Conservation (phyloP, 2,113 vertebrate species). For the Nothocercus julius region DNA sequence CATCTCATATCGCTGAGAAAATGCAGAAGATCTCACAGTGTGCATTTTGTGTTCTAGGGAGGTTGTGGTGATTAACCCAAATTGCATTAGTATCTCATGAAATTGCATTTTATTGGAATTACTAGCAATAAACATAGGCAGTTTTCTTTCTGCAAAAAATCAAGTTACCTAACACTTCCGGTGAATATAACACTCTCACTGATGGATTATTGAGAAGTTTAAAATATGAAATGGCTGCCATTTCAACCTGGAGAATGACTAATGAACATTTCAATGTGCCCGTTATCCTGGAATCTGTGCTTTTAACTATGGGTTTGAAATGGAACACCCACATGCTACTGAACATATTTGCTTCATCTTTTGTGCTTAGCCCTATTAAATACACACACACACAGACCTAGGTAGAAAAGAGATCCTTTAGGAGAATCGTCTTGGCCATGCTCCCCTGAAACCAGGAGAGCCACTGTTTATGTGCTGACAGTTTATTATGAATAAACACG, state of each 20-base stretch:
- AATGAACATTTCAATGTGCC: not conserved
- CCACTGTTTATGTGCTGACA: not conserved
- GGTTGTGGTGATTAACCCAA: not conserved
- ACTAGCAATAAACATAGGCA: not conserved
- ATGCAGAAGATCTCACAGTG: not conserved
- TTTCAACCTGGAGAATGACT: not conserved
- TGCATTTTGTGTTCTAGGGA: not conserved
- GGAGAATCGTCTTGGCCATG: not conserved
- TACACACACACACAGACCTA: not conserved
- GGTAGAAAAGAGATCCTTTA: rapidly evolving
- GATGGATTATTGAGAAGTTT: not conserved
- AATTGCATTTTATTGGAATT: not conserved
- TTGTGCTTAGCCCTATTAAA: not conserved
- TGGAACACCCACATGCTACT: not conserved
- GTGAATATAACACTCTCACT: rapidly evolving
- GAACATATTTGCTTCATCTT: not conserved
- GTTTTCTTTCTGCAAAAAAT: not conserved
- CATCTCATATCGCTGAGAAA: rapidly evolving
- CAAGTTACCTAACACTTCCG: not conserved
- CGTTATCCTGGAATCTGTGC: not conserved
- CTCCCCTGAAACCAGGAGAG: not conserved
- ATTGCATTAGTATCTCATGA: not conserved
- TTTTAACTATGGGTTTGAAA: not conserved
- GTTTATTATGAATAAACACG: not conserved
- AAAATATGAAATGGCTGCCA: not conserved